Evolutionary conservation across 2,797 vertebrate genomes (phyloP).

Genomic region (Amblyraja radiata): DNA sequence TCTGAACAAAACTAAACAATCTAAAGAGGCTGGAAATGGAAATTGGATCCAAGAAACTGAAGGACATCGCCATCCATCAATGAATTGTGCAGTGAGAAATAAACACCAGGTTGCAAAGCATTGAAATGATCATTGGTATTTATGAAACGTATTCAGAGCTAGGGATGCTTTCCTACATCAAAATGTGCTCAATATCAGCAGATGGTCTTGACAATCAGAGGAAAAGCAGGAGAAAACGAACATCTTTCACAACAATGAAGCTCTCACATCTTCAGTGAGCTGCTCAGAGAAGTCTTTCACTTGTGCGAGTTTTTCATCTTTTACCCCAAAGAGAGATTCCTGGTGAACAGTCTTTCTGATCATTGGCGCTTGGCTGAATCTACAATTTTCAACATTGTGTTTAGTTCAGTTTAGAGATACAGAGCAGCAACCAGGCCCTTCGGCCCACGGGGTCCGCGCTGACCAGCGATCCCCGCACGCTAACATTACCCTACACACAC

Average conservation of each 20-base stretch:
- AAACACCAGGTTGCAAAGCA: not conserved
- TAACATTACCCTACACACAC: too few relatives aligned
- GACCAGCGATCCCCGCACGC: too few relatives aligned
- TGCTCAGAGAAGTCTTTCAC: not conserved
- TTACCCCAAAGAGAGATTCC: not conserved
- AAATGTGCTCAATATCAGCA: not conserved
- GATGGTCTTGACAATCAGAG: not conserved
- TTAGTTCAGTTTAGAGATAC: too few relatives aligned
- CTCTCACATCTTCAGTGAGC: not conserved
- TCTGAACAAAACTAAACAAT: not conserved
- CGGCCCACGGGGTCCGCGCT: too few relatives aligned
- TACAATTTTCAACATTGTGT: not conserved
- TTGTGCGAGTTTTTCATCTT: not conserved
- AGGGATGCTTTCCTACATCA: not conserved
- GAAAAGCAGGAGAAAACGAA: not conserved
- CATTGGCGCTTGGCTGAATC: not conserved
- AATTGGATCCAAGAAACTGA: too few relatives aligned
- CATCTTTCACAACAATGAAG: not conserved
- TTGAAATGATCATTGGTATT: not conserved
- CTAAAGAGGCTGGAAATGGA: not conserved
- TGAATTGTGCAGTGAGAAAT: not conserved
- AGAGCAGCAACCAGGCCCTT: too few relatives aligned
- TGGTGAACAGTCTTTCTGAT: not conserved
- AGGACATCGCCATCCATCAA: not conserved
- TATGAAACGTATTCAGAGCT: not conserved